These are phyloP conservation scores for Thunnus albacares DNA, from an alignment of 2,797 vertebrate genomes.

Conservation along the genomic window DNA sequence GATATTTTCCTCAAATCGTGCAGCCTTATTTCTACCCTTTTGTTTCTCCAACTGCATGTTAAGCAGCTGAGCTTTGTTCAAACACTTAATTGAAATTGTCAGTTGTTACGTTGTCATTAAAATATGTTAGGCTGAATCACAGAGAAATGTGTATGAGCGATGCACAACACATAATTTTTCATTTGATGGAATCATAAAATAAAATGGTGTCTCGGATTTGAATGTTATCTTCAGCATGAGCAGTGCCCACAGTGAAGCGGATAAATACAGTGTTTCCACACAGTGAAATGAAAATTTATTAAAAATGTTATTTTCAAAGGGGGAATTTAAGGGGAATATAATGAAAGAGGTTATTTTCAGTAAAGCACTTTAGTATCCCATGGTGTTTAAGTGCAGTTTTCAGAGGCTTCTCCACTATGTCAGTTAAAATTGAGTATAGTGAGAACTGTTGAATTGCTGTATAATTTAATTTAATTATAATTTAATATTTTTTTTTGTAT, in stretches of 20 bases:
- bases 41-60: background rate
- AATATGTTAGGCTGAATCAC: constrained; percentile 2
- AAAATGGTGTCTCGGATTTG: background rate
- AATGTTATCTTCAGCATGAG: constrained; percentile 6
- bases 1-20: background rate
- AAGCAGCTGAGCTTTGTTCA: background rate
- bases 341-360: background rate
- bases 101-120: background rate
- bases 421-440: background rate
- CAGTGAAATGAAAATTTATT: background rate
- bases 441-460: background rate
- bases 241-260: background rate
- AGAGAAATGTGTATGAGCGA: background rate
- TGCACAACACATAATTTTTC: constrained; percentile 6
- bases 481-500: no score
- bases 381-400: background rate
- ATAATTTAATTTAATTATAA: background rate
- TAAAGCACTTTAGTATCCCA: background rate
- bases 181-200: constrained; percentile 3
- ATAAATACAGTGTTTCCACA: background rate
- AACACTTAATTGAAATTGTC: background rate
- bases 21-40: background rate
- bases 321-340: background rate
- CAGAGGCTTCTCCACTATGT: background rate
- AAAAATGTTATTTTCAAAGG: background rate